These are phyloP conservation scores for Ceuthmochares aereus DNA, from an alignment of 2,113 vertebrate genomes.

Conservation along the genomic window DNA sequence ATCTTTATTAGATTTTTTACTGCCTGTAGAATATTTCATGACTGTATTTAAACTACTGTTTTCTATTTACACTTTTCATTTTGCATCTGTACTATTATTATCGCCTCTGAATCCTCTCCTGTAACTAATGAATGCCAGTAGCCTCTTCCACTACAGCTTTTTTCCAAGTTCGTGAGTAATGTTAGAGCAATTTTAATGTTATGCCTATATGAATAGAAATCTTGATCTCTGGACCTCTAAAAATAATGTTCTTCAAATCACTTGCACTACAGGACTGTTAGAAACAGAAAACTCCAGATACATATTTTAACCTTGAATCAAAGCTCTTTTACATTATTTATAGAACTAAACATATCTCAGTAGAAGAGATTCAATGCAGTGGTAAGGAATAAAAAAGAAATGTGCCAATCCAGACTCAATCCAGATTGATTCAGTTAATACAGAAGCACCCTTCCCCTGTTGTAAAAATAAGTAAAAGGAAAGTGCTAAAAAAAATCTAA, in stretches of 20 bases:
- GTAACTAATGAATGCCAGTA: background rate
- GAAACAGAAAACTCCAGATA: background rate
- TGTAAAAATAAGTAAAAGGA: background rate
- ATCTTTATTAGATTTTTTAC: background rate
- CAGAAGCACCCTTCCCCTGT: background rate
- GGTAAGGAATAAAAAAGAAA: background rate
- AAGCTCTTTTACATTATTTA: background rate
- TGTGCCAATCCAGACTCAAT: background rate
- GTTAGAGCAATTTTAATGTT: background rate
- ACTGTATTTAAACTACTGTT: background rate
- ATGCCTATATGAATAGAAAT: background rate
- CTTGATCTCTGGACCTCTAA: background rate
- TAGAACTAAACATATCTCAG: background rate
- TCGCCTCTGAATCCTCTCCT: background rate
- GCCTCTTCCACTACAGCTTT: background rate
- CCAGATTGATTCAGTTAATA: background rate
- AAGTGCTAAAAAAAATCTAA: background rate
- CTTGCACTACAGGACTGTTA: background rate
- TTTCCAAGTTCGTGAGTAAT: background rate
- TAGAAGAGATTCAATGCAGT: background rate
- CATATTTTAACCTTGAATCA: background rate
- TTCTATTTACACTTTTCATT: background rate
- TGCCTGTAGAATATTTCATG: background rate
- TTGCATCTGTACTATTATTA: background rate
- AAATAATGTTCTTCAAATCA: background rate